Conservation (phyloP, 1,140 invertebrate genomes). For the Aphaenogaster floridana region DNA sequence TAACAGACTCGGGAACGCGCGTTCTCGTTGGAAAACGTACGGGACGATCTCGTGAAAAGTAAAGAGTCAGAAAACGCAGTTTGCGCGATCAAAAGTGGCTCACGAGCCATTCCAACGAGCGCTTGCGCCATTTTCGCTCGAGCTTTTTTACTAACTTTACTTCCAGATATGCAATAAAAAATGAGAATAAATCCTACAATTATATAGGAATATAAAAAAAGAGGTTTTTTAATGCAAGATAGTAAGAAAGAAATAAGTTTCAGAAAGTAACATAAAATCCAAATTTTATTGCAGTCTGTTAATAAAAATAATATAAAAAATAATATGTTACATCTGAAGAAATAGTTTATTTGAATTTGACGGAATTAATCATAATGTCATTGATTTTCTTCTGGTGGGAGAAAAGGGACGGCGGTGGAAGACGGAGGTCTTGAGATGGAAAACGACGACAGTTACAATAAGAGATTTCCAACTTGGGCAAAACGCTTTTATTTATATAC, state of each 20-base stretch:
- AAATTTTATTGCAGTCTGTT: neutral
- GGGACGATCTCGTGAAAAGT: constrained; percentile 35
- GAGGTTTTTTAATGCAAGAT: neutral
- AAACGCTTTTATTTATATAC: constrained; percentile 84
- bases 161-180: neutral
- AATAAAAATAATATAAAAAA: neutral
- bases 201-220: neutral
- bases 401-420: neutral
- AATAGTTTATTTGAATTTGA: neutral
- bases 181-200: neutral
- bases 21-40: neutral
- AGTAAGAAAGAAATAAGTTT: neutral
- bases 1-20: constrained; percentile 23
- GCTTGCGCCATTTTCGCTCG: neutral
- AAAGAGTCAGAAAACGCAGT: neutral
- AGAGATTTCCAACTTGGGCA: constrained; percentile 63
- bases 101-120: neutral
- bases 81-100: constrained; percentile 2
- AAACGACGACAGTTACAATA: neutral
- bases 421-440: neutral
- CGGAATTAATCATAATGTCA: neutral
- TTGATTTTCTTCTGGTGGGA: no score
- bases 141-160: neutral
- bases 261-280: neutral
- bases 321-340: neutral